phyloP scores from a whole-genome alignment of 35 echinoderm and acorn worm species.

The Strongylocentrotus purpuratus region DNA sequence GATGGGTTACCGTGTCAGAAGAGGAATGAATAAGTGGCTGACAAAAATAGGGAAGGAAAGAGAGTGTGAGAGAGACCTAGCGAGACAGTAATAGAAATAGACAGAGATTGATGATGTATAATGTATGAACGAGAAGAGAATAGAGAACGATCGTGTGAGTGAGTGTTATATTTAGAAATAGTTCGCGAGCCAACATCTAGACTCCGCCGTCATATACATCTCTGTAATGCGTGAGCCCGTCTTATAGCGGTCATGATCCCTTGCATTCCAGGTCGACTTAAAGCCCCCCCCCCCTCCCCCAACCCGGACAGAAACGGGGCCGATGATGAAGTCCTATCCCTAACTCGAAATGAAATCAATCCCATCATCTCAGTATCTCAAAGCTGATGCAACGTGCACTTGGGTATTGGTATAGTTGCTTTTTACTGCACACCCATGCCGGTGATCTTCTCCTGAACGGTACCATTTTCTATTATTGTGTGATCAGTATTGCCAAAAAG shows the following conservation, averaged over 20 bases:
- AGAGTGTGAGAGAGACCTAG: background rate
- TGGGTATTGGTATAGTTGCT: background rate
- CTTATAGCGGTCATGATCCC: conserved; percentile 9
- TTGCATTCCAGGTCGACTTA: background rate
- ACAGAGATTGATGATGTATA: conserved; percentile 11
- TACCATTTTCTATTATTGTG: background rate
- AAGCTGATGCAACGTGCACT: background rate
- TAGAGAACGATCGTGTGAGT: background rate
- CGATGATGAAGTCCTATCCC: background rate
- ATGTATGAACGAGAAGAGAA: background rate
- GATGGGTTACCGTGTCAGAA: background rate
- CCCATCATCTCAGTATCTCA: background rate
- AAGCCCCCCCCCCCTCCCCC: background rate
- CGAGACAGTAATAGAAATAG: background rate
- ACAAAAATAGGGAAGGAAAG: background rate
- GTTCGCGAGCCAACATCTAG: background rate
- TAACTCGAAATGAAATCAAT: background rate
- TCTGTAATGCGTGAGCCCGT: background rate
- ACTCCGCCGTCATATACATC: background rate
- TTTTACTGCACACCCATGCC: background rate
- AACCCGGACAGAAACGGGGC: background rate
- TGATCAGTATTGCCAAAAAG: background rate
- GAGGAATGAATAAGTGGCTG: background rate
- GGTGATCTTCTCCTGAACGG: background rate
- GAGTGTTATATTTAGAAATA: conserved; percentile 19